Percentiles rank a stretch among this genome's conserved stretches.
These are phyloP conservation scores for Hyperoplus lanceolatus DNA, from an alignment of 2,797 vertebrate genomes.

Conservation along the genomic window DNA sequence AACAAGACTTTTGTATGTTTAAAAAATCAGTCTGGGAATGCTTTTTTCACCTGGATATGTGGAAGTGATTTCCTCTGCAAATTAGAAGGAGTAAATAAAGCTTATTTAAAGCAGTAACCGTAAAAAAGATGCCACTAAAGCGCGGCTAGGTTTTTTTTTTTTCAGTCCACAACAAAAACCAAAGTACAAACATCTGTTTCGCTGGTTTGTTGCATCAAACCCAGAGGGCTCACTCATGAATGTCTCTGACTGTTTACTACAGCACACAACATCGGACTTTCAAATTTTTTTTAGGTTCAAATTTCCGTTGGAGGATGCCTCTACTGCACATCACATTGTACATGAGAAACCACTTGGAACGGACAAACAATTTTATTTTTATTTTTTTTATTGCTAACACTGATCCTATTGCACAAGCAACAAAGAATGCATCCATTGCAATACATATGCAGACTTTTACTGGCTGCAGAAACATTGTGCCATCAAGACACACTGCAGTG, in stretches of 20 bases:
- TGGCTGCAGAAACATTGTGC: constrained; percentile 34
- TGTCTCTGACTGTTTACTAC: constrained; percentile 50
- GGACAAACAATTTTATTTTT: neutral
- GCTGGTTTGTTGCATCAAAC: constrained; percentile 41
- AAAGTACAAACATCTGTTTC: constrained; percentile 59
- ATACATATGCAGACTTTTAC: constrained; percentile 43
- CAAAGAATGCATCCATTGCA: constrained; percentile 59
- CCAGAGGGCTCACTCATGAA: constrained; percentile 52
- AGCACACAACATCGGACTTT: constrained; percentile 60
- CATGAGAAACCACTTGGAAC: constrained; percentile 36
- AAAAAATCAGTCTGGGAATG: constrained; percentile 13
- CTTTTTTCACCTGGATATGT: constrained; percentile 33
- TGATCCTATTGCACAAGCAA: constrained; percentile 55
- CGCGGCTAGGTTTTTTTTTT: constrained; percentile 5
- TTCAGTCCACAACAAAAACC: constrained; percentile 5
- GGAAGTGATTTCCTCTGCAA: constrained; percentile 39
- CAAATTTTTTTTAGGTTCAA: constrained; percentile 55
- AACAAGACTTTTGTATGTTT: constrained; percentile 33
- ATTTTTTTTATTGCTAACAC: constrained; percentile 39
- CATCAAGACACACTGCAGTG: constrained; percentile 6
- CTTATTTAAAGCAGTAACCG: constrained; percentile 34
- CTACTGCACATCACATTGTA: constrained; percentile 34
- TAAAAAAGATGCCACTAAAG: constrained; percentile 51
- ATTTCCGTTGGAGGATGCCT: constrained; percentile 47
- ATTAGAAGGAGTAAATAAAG: constrained; percentile 23